These are phyloP conservation scores for Siderastrea radians DNA, from an alignment of 92 coral and sea anemone genomes.

Conservation along the genomic window DNA sequence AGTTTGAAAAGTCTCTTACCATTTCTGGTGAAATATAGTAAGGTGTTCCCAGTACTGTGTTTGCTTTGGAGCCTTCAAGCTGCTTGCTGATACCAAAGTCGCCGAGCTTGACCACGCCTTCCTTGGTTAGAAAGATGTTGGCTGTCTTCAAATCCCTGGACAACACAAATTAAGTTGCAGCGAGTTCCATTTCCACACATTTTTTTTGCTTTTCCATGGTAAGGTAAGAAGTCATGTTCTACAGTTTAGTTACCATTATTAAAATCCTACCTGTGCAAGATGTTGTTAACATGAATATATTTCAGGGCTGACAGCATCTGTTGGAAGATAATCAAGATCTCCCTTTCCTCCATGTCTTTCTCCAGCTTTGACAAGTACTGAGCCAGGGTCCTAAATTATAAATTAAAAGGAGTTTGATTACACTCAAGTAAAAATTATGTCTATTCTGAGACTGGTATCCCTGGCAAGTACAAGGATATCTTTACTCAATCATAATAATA, in stretches of 20 bases:
- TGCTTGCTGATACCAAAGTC: slow-evolving; percentile 99
- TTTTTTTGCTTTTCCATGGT: not conserved
- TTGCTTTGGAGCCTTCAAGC: slow-evolving; percentile 96
- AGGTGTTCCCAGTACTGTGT: slow-evolving; percentile 98
- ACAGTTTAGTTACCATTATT: too few relatives aligned
- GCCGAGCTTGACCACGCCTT: slow-evolving; percentile 95
- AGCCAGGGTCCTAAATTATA: slow-evolving; percentile 84
- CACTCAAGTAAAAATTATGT: too few relatives aligned
- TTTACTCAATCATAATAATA: too few relatives aligned
- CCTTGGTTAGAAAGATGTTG: slow-evolving; percentile 95
- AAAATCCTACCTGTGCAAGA: slow-evolving; percentile 84
- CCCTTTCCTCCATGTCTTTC: slow-evolving; percentile 96
- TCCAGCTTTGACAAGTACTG: slow-evolving; percentile 89
- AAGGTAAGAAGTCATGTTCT: not conserved
- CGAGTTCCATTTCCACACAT: not conserved
- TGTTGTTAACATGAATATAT: slow-evolving; percentile 93
- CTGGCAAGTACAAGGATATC: too few relatives aligned
- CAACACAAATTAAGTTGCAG: not conserved
- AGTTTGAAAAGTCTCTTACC: slow-evolving; percentile 48
- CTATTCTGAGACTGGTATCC: too few relatives aligned
- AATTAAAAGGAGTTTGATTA: not conserved
- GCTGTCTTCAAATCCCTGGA: slow-evolving; percentile 98
- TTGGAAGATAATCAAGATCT: slow-evolving; percentile 86
- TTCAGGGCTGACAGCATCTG: slow-evolving; percentile 96
- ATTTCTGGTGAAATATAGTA: slow-evolving; percentile 99